Evolutionary conservation across 2,888 invertebrate genomes (phyloP), one percentile per base, ranked within the genome.

Genomic region (Sinodicranocentrus sp.): DNA sequence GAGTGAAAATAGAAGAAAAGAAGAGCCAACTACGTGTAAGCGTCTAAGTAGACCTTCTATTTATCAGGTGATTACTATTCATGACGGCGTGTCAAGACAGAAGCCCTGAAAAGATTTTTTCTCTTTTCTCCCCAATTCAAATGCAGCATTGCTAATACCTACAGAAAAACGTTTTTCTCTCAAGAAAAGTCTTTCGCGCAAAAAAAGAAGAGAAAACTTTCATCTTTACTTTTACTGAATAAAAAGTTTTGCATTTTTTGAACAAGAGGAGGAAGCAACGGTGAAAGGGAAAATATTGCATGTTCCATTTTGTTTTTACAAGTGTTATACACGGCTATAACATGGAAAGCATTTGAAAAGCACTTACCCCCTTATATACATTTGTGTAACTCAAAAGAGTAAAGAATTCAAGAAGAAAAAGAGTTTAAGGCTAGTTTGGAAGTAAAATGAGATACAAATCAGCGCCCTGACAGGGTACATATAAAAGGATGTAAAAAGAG

Each of bases 381-480:
- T 17, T 26, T 25, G 23, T 39, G 59, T 15, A 23, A 8, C 13
- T 39, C 39, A 52, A 26, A 28, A 70, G 8, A 2, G 52, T 52
- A 1, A 19, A 52, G 17, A 15, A 17, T 19, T 52, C 19, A 15
- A 57, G 52, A 21, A 26, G 59, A 26, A 43, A 48, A 44, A 68
- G 75, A 75, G 65, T 75, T 75, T 65, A 63, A 65, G 65, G 23
- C 63, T 75, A 52, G 65, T 75, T 75, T 75, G 65, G 63, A 65
- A 75, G 75, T 75, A 48, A 75, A 75, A 75, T 75, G 57, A 75
- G 75, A 75, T 75, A 75, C 75, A 75, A 75, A 75, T 75, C 75
- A 75, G 65, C n/a, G 13, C n/a, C 52, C 54, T 71, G 57, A 71
- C 71, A 61, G 44, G 13, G 17, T 39, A 59, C 59, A 71, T 71